Base-by-base conservation (phyloP, 2,113 vertebrate species). In the Macquaria ambigua region DNA sequence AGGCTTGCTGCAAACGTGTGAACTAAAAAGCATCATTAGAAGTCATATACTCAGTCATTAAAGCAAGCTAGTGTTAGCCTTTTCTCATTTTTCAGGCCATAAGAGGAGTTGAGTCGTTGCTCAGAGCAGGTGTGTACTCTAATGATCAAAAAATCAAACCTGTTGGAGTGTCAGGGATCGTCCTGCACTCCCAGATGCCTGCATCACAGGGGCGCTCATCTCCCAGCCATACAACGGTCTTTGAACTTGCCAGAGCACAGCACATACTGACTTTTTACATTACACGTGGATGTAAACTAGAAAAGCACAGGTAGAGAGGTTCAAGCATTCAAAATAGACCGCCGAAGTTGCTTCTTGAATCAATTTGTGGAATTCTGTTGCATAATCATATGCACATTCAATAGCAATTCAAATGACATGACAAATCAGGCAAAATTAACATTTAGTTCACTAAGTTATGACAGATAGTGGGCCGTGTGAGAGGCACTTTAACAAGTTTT, bases 181-280 rank as follows among this genome's bases (percentile, higher is more conserved):
- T 25, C 14, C 53, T 59, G 37, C 71, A 59, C 37, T 62, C 18
- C 28, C 41, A 48, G 58, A 50, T 37, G 53, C 6, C 10, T 48
- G 56, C 41, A 48, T 62, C n/a, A 48, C 56, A 61, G 39, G 12
- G 5, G 20, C 15, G 6, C 52, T 70, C 39, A 73, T 83, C 25
- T 67, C n/a, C 8, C 21, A 74, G 43, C n/a, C 70, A 61, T 46
- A 55, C 46, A 75, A 59, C 61, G 74, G 64, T 84, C 77, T 86
- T 86, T 84, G 61, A 90, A 79, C 66, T 74, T 56, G 3, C 50
- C 28, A 31, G 2, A 31, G 28, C 28, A 31, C 28, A 31, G 28
- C 28, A 31, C 28, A 31, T 31, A 31, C 41, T 78, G 48, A 73
- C 56, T 63, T 86, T 79, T 52, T 62, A 37, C 56, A 77, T 77